phyloP scores from a whole-genome alignment of 2,113 vertebrate species.

The Peromyscus maniculatus region DNA sequence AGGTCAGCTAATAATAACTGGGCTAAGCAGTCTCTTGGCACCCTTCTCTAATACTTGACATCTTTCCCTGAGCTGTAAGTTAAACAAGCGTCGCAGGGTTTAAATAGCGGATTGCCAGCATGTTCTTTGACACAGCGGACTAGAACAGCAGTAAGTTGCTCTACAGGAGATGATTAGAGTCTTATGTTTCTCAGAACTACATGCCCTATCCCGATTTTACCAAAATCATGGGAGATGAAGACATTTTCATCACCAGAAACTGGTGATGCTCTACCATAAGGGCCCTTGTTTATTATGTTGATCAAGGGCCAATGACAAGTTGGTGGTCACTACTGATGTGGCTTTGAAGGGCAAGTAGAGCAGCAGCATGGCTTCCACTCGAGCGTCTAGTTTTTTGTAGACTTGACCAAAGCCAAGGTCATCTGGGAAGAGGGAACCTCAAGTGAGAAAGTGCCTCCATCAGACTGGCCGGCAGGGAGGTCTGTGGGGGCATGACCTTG shows the following conservation, averaged over 20 bases:
- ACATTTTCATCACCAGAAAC: background rate
- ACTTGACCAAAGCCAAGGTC: background rate
- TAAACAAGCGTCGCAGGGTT: constrained; percentile 17
- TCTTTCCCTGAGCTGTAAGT: constrained; percentile 2
- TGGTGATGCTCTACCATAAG: background rate
- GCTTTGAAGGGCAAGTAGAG: background rate
- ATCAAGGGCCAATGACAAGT: background rate
- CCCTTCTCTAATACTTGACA: background rate
- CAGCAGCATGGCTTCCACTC: background rate
- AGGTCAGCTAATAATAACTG: constrained; percentile 47
- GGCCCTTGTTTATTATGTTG: background rate
- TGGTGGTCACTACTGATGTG: background rate
- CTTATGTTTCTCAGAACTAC: constrained; percentile 15
- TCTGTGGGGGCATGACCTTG: background rate
- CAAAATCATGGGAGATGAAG: background rate
- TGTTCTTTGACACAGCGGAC: constrained; percentile 15
- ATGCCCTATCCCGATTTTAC: background rate
- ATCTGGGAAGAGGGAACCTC: background rate
- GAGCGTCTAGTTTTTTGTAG: background rate
- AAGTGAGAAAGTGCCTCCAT: background rate
- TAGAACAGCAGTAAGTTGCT: background rate
- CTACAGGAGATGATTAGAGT: background rate
- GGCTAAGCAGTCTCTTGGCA: constrained; percentile 9
- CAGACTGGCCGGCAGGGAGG: background rate
- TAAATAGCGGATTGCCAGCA: background rate